Conservation (phyloP, 2,797 vertebrate species). For the Antennarius maculatus region DNA sequence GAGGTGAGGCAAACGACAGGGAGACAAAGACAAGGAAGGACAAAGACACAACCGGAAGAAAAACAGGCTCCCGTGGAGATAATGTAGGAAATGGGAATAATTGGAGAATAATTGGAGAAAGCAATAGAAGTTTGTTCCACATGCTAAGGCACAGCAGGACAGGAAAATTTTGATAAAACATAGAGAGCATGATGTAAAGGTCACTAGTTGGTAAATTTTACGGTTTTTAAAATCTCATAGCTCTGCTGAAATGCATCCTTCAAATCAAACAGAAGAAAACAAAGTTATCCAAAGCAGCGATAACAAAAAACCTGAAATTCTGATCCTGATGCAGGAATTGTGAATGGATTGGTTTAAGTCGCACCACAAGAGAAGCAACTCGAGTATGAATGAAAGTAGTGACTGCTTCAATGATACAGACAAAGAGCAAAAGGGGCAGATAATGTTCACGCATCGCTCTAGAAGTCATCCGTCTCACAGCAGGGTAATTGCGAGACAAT, state of each 20-base stretch:
- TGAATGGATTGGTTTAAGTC: background rate
- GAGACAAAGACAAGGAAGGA: conserved; percentile 46
- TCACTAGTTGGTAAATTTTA: conserved; percentile 3
- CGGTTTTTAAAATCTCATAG: background rate
- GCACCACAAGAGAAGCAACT: background rate
- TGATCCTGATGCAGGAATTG: background rate
- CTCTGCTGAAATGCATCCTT: conserved; percentile 1
- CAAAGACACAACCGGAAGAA: conserved; percentile 38
- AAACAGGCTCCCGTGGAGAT: conserved; percentile 11
- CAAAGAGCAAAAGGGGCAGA: conserved; percentile 27
- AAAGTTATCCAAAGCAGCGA: conserved; percentile 4
- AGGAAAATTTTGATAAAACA: conserved; percentile 20
- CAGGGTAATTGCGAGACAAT: conserved; percentile 59
- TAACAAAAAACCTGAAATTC: background rate
- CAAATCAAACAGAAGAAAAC: conserved; percentile 2
- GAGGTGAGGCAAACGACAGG: conserved; percentile 43
- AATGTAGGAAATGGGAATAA: conserved; percentile 20
- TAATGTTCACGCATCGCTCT: conserved; percentile 42
- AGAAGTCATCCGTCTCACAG: conserved; percentile 48
- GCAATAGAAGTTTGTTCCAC: background rate
- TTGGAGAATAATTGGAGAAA: conserved; percentile 34
- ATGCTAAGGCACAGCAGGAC: background rate
- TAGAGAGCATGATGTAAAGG: conserved; percentile 7
- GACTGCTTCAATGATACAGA: conserved; percentile 12
- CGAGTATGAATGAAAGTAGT: too few species aligned